A percentile compares a stretch with the other conserved stretches of the same genome.
phyloP scores from a whole-genome alignment of 1,140 invertebrate species.

The Agraylea sexmaculata region DNA sequence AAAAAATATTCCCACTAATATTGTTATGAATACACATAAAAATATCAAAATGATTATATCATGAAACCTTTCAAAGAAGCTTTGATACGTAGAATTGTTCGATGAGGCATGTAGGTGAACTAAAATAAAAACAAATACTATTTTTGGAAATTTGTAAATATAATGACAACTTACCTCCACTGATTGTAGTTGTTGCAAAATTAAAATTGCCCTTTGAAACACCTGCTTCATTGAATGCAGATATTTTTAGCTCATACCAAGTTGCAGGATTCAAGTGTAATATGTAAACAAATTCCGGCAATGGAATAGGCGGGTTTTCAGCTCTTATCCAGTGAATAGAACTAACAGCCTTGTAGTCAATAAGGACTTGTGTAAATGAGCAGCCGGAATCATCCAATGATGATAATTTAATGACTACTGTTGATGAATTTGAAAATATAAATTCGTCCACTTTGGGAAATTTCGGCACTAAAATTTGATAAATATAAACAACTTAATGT shows the following conservation, averaged over 20 bases:
- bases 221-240: conserved; percentile 64
- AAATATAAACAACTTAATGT: not conserved
- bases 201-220: conserved; percentile 49
- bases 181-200: conserved; percentile 60
- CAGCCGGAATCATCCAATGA: conserved; percentile 71
- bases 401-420: conserved; percentile 50
- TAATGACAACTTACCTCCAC: conserved; percentile 47
- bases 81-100: no score
- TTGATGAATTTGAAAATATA: conserved; percentile 45
- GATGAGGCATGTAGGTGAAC: not conserved
- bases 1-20: not conserved
- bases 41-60: not conserved
- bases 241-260: conserved; percentile 60
- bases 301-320: conserved; percentile 2
- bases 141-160: not conserved
- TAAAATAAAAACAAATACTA: not conserved
- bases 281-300: conserved; percentile 7
- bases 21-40: not conserved
- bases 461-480: conserved; percentile 14
- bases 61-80: not conserved
- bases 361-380: conserved; percentile 64
- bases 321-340: conserved; percentile 9
- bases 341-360: conserved; percentile 54
- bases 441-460: conserved; percentile 46
- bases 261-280: conserved; percentile 48